A percentile compares a stretch with the other conserved stretches of the same genome.
These are phyloP conservation scores for Sarcophaga caerulescens DNA, from an alignment of 2,888 invertebrate species.

Conservation along the genomic window DNA sequence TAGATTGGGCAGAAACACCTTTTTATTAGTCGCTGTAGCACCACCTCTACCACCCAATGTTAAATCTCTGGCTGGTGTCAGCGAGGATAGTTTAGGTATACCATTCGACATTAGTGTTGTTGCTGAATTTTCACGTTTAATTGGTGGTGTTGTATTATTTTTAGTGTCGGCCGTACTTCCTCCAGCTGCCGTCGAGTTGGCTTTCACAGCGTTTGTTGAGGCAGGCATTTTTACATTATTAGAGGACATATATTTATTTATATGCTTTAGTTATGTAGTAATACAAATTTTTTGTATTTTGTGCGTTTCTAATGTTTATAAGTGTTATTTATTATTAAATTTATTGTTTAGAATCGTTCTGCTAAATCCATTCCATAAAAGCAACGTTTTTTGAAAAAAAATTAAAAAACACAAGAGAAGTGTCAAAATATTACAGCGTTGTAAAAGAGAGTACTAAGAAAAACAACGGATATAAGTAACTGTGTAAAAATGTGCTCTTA, in stretches of 20 bases:
- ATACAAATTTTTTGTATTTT: not conserved
- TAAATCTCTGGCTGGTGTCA: slow-evolving; percentile 83
- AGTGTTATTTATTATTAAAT: not conserved
- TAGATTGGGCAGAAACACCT: slow-evolving; percentile 84
- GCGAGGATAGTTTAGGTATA: slow-evolving; percentile 79
- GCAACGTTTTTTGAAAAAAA: slow-evolving; percentile 49
- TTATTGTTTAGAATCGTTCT: not conserved
- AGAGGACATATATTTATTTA: slow-evolving; percentile 33
- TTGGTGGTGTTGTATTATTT: slow-evolving; percentile 19
- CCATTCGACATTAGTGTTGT: slow-evolving; percentile 59
- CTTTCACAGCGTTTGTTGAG: slow-evolving; percentile 40
- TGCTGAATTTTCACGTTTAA: slow-evolving; percentile 61
- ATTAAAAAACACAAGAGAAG: not conserved
- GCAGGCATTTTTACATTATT: slow-evolving; percentile 62
- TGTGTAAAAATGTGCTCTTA: not conserved
- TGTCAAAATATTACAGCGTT: slow-evolving; percentile 31
- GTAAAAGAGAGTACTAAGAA: not conserved
- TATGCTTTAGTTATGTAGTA: not conserved
- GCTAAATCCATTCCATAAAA: slow-evolving; percentile 6
- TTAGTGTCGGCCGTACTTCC: slow-evolving; percentile 25
- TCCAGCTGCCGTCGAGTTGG: slow-evolving; percentile 12
- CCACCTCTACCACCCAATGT: slow-evolving; percentile 82
- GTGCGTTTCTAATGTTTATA: not conserved
- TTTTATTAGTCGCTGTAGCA: slow-evolving; percentile 80
- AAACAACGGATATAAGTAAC: not conserved